Evolutionary conservation across 2,113 vertebrate species (phyloP).

Genomic region (Hippocampus mohnikei): DNA sequence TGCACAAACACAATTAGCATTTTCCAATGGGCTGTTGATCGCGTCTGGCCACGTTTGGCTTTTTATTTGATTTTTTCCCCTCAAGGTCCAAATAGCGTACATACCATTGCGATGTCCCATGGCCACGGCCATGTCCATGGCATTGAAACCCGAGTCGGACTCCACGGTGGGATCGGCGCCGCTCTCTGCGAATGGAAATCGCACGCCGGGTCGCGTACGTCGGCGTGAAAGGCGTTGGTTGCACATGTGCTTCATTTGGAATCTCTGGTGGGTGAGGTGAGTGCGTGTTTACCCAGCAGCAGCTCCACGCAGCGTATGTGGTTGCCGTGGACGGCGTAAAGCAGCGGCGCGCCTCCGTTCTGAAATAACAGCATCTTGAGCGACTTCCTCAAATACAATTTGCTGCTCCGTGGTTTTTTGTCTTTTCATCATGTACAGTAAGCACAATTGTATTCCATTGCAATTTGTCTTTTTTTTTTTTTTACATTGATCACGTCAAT

Average conservation of each 20-base stretch:
- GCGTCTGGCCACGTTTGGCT: neutral
- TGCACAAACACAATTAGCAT: slow-evolving; percentile 51
- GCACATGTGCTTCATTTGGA: too few relatives aligned
- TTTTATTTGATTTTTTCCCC: neutral
- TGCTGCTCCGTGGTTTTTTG: neutral
- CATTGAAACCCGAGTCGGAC: slow-evolving; percentile 96
- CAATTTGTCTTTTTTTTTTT: too few relatives aligned
- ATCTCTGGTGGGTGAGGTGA: neutral
- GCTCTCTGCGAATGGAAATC: slow-evolving; percentile 72
- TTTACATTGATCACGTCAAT: too few relatives aligned
- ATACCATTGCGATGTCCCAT: slow-evolving; percentile 92
- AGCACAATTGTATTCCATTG: too few relatives aligned
- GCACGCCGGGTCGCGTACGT: too few relatives aligned
- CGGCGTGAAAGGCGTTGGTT: too few relatives aligned
- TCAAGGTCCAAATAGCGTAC: slow-evolving; percentile 15
- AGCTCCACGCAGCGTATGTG: slow-evolving; percentile 96
- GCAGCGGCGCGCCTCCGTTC: slow-evolving; percentile 93
- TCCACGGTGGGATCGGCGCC: slow-evolving; percentile 93
- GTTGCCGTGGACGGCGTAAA: slow-evolving; percentile 97
- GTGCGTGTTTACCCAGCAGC: slow-evolving; percentile 80
- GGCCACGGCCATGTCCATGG: slow-evolving; percentile 97
- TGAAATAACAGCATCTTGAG: slow-evolving; percentile 55
- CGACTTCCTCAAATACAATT: neutral
- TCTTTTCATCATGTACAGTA: too few relatives aligned
- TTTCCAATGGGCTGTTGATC: too few relatives aligned